Conservation (phyloP, 2,113 vertebrate species). For the Alces alces region DNA sequence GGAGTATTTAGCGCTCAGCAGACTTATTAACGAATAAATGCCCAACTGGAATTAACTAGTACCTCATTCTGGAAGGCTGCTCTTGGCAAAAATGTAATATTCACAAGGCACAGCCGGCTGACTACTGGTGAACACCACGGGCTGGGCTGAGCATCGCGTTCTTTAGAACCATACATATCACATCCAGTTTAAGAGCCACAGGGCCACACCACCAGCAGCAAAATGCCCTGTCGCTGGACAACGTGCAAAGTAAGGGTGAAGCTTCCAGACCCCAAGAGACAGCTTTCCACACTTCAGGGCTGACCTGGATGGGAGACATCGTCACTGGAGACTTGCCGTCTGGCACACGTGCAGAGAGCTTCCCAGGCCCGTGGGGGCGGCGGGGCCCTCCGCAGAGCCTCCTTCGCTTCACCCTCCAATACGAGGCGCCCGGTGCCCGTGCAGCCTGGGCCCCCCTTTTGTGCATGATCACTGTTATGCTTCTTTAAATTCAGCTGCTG, state of each 20-base stretch:
- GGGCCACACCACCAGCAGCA: not conserved
- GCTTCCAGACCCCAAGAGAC: not conserved
- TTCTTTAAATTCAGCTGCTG: conserved; percentile 65
- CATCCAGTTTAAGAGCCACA: not conserved
- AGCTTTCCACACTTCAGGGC: not conserved
- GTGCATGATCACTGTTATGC: not conserved
- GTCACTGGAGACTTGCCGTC: not conserved
- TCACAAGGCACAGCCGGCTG: not conserved
- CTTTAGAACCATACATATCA: not conserved
- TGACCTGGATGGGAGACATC: not conserved
- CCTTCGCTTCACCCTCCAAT: fast-evolving
- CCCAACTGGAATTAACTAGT: conserved; percentile 45
- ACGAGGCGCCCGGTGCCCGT: fast-evolving
- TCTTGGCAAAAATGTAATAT: conserved; percentile 25
- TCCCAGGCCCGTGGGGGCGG: not conserved
- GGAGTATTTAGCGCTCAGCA: not conserved
- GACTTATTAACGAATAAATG: conserved; percentile 32
- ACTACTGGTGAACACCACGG: not conserved
- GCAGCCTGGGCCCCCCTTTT: not conserved
- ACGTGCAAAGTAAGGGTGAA: not conserved
- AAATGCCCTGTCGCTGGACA: not conserved
- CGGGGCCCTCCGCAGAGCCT: not conserved
- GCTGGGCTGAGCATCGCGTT: not conserved
- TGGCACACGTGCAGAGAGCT: not conserved
- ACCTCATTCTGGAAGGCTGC: conserved; percentile 39